phyloP scores from a whole-genome alignment of 2,888 invertebrate genomes.

The Drosophila quinaria region DNA sequence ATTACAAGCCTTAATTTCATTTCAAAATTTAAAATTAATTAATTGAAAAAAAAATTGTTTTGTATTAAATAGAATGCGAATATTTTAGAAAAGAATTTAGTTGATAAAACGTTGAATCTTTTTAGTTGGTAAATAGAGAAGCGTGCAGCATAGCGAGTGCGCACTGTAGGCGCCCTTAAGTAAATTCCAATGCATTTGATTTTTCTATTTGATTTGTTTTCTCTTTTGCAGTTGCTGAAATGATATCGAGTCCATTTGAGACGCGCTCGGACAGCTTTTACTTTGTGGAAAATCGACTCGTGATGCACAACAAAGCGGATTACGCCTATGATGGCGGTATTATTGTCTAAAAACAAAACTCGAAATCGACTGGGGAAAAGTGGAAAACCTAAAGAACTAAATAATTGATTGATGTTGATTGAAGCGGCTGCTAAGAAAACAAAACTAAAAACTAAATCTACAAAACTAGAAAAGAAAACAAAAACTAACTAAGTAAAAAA shows the following conservation, averaged over 20 bases:
- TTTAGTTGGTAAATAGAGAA: too few relatives aligned
- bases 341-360: conserved; percentile 53
- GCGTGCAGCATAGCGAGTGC: background rate
- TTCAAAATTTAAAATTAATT: too few relatives aligned
- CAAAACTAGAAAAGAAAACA: conserved; percentile 40
- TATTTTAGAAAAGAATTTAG: too few relatives aligned
- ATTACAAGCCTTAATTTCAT: too few relatives aligned
- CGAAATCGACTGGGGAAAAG: background rate
- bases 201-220: background rate
- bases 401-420: conserved; percentile 33
- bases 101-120: too few relatives aligned
- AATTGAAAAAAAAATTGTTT: too few relatives aligned
- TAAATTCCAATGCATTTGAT: background rate
- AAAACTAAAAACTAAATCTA: conserved; percentile 41
- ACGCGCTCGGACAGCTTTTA: conserved; percentile 99
- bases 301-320: conserved; percentile 99
- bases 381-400: conserved; percentile 31
- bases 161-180: background rate
- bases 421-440: conserved; percentile 12
- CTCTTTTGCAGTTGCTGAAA: conserved; percentile 93
- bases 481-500: conserved; percentile 32
- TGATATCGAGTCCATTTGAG: conserved; percentile 98
- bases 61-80: too few relatives aligned
- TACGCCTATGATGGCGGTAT: conserved; percentile 97
- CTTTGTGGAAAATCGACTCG: conserved; percentile 97